These are phyloP conservation scores for Microtus montanus DNA, from an alignment of 2,113 vertebrate genomes.

Conservation along the genomic window DNA sequence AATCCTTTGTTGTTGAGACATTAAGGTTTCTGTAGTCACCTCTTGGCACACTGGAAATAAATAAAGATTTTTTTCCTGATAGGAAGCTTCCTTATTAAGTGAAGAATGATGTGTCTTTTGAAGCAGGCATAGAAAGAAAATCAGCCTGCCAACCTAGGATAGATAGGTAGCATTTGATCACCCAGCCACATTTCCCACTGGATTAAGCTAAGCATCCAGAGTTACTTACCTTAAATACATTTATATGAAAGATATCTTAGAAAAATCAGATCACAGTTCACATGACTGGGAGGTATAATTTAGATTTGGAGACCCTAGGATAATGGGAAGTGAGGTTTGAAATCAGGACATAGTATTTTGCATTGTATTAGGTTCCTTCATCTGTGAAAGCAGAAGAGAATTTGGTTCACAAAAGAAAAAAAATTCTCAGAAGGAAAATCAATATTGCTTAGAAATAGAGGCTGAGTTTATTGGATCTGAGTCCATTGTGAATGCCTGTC, in stretches of 20 bases:
- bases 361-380: not conserved
- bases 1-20: not conserved
- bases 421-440: not conserved
- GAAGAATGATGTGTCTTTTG: conserved; percentile 47
- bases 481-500: not conserved
- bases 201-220: conserved; percentile 43
- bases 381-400: conserved; percentile 5
- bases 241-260: not conserved
- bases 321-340: conserved; percentile 13
- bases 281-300: not conserved
- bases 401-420: not conserved
- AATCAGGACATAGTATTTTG: conserved; percentile 13
- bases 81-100: conserved; percentile 57
- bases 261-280: not conserved
- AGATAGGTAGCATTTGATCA: conserved; percentile 9
- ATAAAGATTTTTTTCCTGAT: conserved; percentile 54
- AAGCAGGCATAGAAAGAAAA: conserved; percentile 41
- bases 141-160: conserved; percentile 1
- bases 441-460: conserved; percentile 11
- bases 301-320: not conserved
- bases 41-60: conserved; percentile 9
- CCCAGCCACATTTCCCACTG: conserved; percentile 61
- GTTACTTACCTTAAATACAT: not conserved
- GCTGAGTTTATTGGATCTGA: not conserved
- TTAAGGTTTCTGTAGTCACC: conserved; percentile 38